Percentiles rank a stretch among this genome's conserved stretches.
phyloP scores from a whole-genome alignment of 2,797 vertebrate species.

The Silurus aristotelis region DNA sequence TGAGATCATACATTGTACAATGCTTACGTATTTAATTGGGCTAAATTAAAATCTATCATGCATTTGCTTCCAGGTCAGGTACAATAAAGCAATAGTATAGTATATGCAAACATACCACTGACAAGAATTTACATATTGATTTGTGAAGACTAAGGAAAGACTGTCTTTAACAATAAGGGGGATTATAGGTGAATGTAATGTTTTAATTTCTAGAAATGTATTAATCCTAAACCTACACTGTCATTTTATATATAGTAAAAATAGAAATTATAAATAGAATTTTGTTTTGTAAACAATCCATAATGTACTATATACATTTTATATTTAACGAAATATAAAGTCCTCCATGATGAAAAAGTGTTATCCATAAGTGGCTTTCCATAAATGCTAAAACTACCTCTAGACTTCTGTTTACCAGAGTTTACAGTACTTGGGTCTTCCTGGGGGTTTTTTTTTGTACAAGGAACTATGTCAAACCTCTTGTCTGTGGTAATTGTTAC shows the following conservation, averaged over 20 bases:
- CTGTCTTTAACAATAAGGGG: neutral
- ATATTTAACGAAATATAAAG: neutral
- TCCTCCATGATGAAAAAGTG: neutral
- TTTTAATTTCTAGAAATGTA: neutral
- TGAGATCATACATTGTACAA: neutral
- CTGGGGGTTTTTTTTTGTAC: neutral
- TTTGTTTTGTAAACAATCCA: neutral
- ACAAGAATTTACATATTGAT: neutral
- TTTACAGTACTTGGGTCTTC: neutral
- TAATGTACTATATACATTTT: neutral
- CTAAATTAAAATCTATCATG: neutral
- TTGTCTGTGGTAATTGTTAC: neutral
- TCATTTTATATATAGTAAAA: neutral
- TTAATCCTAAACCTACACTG: neutral
- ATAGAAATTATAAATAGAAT: neutral
- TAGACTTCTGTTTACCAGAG: neutral
- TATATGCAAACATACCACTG: neutral
- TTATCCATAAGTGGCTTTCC: neutral
- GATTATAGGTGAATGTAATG: too few species aligned
- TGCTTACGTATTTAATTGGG: neutral
- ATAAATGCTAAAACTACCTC: neutral
- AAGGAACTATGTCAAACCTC: neutral
- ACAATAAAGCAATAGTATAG: neutral
- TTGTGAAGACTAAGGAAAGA: neutral
- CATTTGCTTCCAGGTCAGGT: neutral